Evolutionary conservation across 2,113 vertebrate species (phyloP), one percentile per base, ranked within the genome.

Genomic region (Lophochroa leadbeateri): DNA sequence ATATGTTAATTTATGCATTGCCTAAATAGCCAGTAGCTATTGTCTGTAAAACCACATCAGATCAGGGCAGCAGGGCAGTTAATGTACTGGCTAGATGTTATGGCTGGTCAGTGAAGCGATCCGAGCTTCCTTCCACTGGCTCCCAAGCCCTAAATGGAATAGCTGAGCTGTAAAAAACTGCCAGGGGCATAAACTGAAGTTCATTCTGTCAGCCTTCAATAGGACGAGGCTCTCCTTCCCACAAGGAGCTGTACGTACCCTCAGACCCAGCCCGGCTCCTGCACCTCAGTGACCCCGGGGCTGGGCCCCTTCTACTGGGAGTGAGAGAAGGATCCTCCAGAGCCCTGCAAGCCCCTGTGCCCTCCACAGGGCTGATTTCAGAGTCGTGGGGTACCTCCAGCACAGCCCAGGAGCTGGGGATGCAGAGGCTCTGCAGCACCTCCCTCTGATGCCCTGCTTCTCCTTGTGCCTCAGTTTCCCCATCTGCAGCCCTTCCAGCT

Each of bases 101-200:
- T 77, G 96, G 96, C 96, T 97, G 97, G 96, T 97, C 97, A 97
- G 96, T 97, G 97, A 97, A 97, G 97, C 97, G 96, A 97, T 95
- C 94, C 78, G 14, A 82, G 96, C 92, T 95, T 95, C 96, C 97
- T 97, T 96, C 96, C 96, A 91, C 96, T 94, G 96, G 58, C 96
- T 96, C 94, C 76, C 89, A 81, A 69, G 5, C 94, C 91, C 93
- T 86, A 88, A 97, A 97, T 97, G 96, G 96, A 95, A 96, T 95
- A 97, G 95, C 94, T 97, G 97, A 97, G 96, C 96, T 97, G 96
- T 95, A 97, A 97, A 96, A 95, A 97, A 96, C 65, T 10, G 96
- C 97, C 97, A 21, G 91, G 87, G 96, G 97, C 97, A 69, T 85
- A 64, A 88, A 91, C 94, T 92, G 95, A 95, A 96, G 94, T 94